Base-by-base conservation (phyloP, 2,888 invertebrate genomes). In the Patella caerulea region DNA sequence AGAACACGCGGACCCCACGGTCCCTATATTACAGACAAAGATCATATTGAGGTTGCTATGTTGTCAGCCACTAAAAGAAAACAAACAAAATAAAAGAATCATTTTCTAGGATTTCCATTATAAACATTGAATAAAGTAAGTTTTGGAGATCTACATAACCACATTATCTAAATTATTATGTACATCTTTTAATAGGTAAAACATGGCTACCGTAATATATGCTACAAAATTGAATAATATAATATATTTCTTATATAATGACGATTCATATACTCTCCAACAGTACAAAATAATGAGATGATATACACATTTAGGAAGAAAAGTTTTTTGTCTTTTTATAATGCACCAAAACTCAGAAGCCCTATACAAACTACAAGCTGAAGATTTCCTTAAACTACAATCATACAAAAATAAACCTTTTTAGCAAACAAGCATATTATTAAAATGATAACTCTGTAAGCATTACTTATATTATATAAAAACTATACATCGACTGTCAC, bases 181-280 rank as follows among this genome's bases (percentile, higher is more conserved):
- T 75, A 75, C 75, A 75, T 70, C 69, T 75, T 75, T 65, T 74
- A 65, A 74, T 74, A 75, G 70, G 70, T 75, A 54, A 69, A 70
- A 75, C 70, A 70, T 75, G 69, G 53, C 70, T 70, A 75, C 65
- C 65, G 11, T 65, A 54, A 75, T 69, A 75, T 75, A 75, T 75
- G 65, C 75, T 75, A 75, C 75, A 75, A 75, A 75, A 75, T 19
- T 65, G n/a, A 19, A 65, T 65, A 65, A 65, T 65, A 65, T 45
- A 45, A 45, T 45, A 45, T 45, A 45, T 65, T 19, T 65, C 19
- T 65, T 19, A 19, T 65, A 65, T 65, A 65, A 65, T 65, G 65
- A 65, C 65, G 65, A 65, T 65, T 65, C 65, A 65, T 65, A 65
- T 65, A 65, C 65, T 65, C 65, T 65, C 65, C 65, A 65, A 65